A percentile compares a stretch with the other conserved stretches of the same genome.
These are phyloP conservation scores for Lasioglossum baleicum DNA, from an alignment of 1,140 invertebrate genomes.

Conservation along the genomic window DNA sequence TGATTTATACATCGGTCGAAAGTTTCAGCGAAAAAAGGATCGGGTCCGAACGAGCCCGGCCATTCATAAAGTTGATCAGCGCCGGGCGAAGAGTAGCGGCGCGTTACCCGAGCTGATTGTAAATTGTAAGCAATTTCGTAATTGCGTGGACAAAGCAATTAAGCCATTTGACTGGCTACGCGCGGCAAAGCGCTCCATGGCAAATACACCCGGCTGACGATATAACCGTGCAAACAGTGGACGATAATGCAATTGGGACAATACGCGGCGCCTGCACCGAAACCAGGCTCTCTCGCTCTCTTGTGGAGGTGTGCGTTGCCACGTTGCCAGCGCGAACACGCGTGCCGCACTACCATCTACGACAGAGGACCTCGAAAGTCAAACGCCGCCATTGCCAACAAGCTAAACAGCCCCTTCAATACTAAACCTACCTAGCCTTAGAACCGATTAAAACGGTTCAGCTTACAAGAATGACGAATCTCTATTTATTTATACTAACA, in stretches of 20 bases:
- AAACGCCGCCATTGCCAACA: not conserved
- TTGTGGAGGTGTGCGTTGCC: conserved; percentile 47
- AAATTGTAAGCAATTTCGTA: conserved; percentile 76
- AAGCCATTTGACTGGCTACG: conserved; percentile 71
- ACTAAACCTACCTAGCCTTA: too few relatives aligned
- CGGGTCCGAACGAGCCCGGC: not conserved
- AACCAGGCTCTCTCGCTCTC: conserved; percentile 10
- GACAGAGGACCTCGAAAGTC: too few relatives aligned
- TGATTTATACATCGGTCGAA: conserved; percentile 59
- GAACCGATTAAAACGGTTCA: too few relatives aligned
- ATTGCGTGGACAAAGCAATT: conserved; percentile 75
- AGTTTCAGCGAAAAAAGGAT: conserved; percentile 53
- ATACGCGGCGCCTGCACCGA: conserved; percentile 59
- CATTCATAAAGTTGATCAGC: conserved; percentile 46
- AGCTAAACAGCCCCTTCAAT: not conserved
- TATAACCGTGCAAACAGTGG: conserved; percentile 70
- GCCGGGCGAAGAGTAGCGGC: conserved; percentile 25
- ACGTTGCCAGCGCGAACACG: too few relatives aligned
- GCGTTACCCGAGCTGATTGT: conserved; percentile 64
- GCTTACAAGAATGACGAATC: too few relatives aligned
- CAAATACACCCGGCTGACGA: conserved; percentile 66
- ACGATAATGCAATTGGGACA: conserved; percentile 74
- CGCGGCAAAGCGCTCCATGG: conserved; percentile 59
- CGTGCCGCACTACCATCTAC: too few relatives aligned
- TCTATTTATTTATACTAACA: too few relatives aligned